These are phyloP conservation scores for Drosophila anceps DNA, from an alignment of 2,888 invertebrate genomes.

Conservation along the genomic window DNA sequence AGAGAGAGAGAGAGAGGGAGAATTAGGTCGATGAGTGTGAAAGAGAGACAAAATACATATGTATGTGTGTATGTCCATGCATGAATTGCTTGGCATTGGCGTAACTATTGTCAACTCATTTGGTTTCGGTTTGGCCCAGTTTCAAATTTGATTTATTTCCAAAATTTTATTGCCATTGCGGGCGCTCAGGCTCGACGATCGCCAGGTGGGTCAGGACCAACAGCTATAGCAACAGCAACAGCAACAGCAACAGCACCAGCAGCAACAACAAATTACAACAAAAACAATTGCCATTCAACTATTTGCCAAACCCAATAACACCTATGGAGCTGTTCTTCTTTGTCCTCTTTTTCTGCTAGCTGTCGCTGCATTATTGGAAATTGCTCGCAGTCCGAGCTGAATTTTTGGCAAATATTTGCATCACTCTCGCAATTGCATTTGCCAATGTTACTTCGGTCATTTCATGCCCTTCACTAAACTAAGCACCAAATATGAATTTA, in stretches of 20 bases:
- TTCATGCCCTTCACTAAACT: slow-evolving; percentile 13
- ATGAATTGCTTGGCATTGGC: slow-evolving; percentile 15
- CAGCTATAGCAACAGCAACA: not conserved
- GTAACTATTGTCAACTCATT: slow-evolving; percentile 52
- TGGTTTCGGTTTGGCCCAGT: slow-evolving; percentile 68
- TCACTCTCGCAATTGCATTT: slow-evolving; percentile 30
- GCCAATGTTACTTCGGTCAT: slow-evolving; percentile 18
- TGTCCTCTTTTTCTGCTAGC: not conserved
- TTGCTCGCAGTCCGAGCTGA: slow-evolving; percentile 2
- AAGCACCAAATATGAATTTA: slow-evolving; percentile 9
- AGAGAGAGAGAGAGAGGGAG: not conserved
- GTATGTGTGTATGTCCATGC: not conserved
- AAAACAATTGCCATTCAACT: not conserved
- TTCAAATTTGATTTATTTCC: slow-evolving; percentile 75
- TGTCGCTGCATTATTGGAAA: slow-evolving; percentile 15
- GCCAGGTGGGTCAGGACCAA: slow-evolving; percentile 34
- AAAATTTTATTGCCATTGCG: slow-evolving; percentile 68
- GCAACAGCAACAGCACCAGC: slow-evolving; percentile 2
- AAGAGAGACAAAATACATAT: not conserved
- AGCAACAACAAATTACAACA: not conserved
- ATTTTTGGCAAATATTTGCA: slow-evolving; percentile 42
- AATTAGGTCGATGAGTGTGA: not conserved
- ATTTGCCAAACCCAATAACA: slow-evolving; percentile 5
- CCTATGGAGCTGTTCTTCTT: not conserved
- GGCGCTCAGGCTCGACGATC: slow-evolving; percentile 13